Conservation (phyloP, 1,140 invertebrate genomes). For the Planococcus citri region DNA sequence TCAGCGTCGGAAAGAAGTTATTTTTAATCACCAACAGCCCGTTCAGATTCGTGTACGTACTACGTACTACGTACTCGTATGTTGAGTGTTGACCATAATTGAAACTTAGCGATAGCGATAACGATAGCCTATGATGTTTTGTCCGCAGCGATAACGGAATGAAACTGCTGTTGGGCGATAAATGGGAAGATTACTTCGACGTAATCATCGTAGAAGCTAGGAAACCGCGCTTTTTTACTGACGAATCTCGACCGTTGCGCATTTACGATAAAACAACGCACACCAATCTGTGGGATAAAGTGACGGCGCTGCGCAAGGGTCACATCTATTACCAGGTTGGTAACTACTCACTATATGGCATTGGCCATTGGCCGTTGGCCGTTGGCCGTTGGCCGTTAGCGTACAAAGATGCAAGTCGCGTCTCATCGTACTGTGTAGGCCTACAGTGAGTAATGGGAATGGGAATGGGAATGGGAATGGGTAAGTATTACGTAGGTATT, state of each 20-base stretch:
- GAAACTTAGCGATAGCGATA: neutral
- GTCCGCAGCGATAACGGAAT: slow-evolving; percentile 72
- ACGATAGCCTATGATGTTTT: neutral
- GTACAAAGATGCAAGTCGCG: neutral
- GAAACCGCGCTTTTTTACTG: slow-evolving; percentile 94
- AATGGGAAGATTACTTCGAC: slow-evolving; percentile 88
- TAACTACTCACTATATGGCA: slow-evolving; percentile 37
- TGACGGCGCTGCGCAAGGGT: slow-evolving; percentile 73
- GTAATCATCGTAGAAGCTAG: slow-evolving; percentile 88
- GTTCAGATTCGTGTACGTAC: slow-evolving; percentile 87
- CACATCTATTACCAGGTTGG: slow-evolving; percentile 89
- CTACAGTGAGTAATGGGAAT: no score
- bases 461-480: no score
- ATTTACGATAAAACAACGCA: slow-evolving; percentile 69
- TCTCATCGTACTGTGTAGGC: neutral
- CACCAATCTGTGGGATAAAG: slow-evolving; percentile 80
- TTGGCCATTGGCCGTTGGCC: no score
- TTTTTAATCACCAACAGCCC: slow-evolving; percentile 96
- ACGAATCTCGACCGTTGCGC: slow-evolving; percentile 74
- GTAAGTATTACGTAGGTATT: no score
- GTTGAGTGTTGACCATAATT: no score
- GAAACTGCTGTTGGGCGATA: slow-evolving; percentile 70
- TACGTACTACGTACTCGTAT: neutral
- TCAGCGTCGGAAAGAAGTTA: slow-evolving; percentile 66
- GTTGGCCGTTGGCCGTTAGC: no score